phyloP scores from a whole-genome alignment of 2,113 vertebrate species.

The Paedocypris sp. region DNA sequence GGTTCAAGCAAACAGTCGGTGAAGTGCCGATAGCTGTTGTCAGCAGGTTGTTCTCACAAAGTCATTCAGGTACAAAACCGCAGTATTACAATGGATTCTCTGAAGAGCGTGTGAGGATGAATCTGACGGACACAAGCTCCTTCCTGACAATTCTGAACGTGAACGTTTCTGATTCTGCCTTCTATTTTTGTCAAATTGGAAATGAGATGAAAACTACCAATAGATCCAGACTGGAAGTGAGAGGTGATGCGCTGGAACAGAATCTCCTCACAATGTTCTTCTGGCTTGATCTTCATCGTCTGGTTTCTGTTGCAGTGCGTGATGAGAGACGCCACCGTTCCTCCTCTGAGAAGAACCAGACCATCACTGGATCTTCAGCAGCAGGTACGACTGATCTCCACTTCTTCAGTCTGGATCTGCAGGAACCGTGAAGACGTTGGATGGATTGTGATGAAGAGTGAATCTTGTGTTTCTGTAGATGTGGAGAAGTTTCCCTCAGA shows the following conservation, averaged over 20 bases:
- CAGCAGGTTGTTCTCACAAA: not conserved
- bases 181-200: slow-evolving; percentile 7
- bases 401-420: no score
- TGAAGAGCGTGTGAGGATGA: not conserved
- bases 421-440: no score
- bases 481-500: no score
- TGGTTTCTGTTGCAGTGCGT: no score
- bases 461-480: no score
- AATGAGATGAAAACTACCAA: not conserved
- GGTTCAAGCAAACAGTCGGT: not conserved
- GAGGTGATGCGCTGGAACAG: not conserved
- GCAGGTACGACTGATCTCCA: no score
- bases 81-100: not conserved
- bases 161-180: not conserved
- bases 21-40: not conserved
- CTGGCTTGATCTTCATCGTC: not conserved
- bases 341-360: no score
- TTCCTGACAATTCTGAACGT: not conserved
- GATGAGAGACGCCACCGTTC: no score
- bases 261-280: not conserved
- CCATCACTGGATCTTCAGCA: no score
- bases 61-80: not conserved
- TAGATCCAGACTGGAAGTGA: not conserved
- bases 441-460: no score
- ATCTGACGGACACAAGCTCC: not conserved